Conservation (phyloP, 2,888 invertebrate genomes). For the Tholera decimalis region DNA sequence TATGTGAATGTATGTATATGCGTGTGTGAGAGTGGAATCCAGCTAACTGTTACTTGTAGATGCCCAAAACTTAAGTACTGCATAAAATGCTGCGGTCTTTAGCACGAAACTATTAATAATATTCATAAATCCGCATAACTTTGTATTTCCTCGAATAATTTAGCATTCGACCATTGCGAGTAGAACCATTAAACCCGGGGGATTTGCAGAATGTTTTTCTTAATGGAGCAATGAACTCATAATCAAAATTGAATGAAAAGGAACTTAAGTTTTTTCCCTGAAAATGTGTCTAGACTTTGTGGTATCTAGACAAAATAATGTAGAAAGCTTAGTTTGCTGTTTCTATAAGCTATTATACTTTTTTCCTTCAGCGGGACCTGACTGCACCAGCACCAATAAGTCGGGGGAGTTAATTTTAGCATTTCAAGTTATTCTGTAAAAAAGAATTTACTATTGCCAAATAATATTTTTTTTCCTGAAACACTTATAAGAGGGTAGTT, state of each 20-base stretch:
- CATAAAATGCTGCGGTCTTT: not conserved
- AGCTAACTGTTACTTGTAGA: not conserved
- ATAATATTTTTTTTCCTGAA: not conserved
- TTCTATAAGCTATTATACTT: not conserved
- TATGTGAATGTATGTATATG: no score
- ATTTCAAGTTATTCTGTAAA: not conserved
- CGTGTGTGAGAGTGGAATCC: no score
- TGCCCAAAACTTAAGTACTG: not conserved
- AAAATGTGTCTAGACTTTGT: not conserved
- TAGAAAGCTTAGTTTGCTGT: not conserved
- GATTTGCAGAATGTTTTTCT: not conserved
- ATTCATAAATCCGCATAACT: slow-evolving; percentile 3
- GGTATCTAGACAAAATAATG: not conserved
- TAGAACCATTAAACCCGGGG: slow-evolving; percentile 4
- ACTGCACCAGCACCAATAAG: not conserved
- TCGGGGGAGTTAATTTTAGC: not conserved
- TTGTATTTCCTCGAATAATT: slow-evolving; percentile 8
- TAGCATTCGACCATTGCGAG: not conserved
- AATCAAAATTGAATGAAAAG: not conserved
- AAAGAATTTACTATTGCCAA: not conserved
- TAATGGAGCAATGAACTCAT: not conserved
- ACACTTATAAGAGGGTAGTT: no score
- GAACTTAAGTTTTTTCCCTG: not conserved
- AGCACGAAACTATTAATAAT: slow-evolving; percentile 11
- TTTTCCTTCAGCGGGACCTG: not conserved